These are phyloP conservation scores for Protonemura montana DNA, from an alignment of 2,888 invertebrate species.

Conservation along the genomic window DNA sequence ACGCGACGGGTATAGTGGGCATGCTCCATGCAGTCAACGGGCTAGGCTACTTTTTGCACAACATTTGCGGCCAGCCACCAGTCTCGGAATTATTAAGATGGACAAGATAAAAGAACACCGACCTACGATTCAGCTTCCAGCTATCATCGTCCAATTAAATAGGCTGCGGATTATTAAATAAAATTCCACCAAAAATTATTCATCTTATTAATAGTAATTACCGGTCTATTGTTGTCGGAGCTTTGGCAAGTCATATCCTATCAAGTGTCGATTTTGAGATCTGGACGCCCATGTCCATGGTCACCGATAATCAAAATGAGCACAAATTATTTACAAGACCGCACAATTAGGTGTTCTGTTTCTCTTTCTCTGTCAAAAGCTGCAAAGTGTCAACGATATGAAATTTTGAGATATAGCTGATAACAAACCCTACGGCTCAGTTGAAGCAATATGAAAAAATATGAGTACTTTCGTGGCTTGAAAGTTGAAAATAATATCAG, in stretches of 20 bases:
- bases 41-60: conserved; percentile 22
- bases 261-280: neutral
- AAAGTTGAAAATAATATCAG: too few species aligned
- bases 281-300: neutral
- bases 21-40: neutral
- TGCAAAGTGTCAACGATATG: too few species aligned
- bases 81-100: conserved; percentile 43
- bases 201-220: conserved; percentile 32
- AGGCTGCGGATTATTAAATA: conserved; percentile 34
- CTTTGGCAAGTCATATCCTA: neutral
- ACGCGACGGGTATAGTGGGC: neutral
- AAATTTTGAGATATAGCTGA: too few species aligned
- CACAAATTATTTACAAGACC: neutral
- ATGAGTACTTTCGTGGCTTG: too few species aligned
- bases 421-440: too few species aligned
- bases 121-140: conserved; percentile 31
- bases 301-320: neutral
- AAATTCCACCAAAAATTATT: conserved; percentile 32
- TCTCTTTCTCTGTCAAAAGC: too few species aligned
- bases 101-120: conserved; percentile 45
- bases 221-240: neutral
- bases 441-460: too few species aligned
- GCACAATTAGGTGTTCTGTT: too few species aligned
- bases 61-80: conserved; percentile 14
- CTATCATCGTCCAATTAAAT: conserved; percentile 37